Conservation (phyloP, 2,888 invertebrate genomes). For the Tachystola acroxantha region DNA sequence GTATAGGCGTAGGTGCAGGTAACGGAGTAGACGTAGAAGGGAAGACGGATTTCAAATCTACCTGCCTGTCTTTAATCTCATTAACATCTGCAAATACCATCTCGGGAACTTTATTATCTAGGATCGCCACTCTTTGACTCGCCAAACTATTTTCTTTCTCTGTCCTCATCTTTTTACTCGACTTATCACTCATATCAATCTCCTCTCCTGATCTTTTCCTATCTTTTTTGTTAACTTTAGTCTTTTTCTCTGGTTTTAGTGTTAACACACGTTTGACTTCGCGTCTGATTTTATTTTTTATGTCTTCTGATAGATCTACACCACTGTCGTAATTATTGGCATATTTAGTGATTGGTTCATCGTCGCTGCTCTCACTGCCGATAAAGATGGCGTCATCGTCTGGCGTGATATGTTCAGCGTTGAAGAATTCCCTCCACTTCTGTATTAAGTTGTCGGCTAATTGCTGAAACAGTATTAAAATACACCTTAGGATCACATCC, state of each 20-base stretch:
- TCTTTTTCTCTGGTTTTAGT: constrained; percentile 12
- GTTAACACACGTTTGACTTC: constrained; percentile 35
- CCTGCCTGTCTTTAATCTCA: constrained; percentile 24
- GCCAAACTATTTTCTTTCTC: constrained; percentile 2
- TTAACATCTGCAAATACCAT: constrained; percentile 58
- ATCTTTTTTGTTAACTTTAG: constrained; percentile 13
- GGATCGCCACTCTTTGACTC: constrained; percentile 8
- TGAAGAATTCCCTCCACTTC: constrained; percentile 42
- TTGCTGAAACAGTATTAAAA: constrained; percentile 28
- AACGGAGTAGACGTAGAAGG: too few species aligned
- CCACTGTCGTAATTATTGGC: constrained; percentile 43
- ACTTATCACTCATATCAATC: too few species aligned
- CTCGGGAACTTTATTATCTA: constrained; percentile 23
- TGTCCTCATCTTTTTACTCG: constrained; percentile 15
- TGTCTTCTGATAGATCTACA: constrained; percentile 45
- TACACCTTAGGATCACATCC: too few species aligned
- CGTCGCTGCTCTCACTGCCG: constrained; percentile 42
- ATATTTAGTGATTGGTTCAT: constrained; percentile 63
- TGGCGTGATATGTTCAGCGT: constrained; percentile 25
- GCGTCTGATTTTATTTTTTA: constrained; percentile 39
- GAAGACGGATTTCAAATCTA: constrained; percentile 40
- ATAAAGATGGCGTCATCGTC: constrained; percentile 6
- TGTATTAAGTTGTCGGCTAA: constrained; percentile 40
- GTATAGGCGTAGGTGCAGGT: neutral
- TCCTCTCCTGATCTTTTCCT: neutral